phyloP scores from a whole-genome alignment of 2,797 vertebrate species.

The Rhinoraja longicauda region DNA sequence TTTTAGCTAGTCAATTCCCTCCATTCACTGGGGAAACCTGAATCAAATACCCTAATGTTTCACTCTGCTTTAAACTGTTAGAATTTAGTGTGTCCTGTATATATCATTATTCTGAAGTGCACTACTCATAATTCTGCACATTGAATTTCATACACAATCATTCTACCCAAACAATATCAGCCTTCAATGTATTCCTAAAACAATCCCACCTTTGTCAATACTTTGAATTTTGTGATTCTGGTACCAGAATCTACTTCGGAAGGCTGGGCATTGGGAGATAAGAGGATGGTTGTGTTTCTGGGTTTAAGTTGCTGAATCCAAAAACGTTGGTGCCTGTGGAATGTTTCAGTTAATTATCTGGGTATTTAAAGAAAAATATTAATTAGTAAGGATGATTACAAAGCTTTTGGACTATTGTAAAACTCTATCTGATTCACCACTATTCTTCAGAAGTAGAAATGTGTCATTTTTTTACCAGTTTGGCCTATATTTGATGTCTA shows the following conservation, averaged over 20 bases:
- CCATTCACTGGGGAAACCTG: background rate
- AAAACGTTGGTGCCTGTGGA: too few species aligned
- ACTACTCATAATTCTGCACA: background rate
- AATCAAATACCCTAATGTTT: background rate
- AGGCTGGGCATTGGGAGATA: background rate
- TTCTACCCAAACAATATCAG: background rate
- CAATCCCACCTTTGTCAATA: background rate
- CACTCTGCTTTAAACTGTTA: background rate
- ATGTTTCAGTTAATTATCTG: too few species aligned
- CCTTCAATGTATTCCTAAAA: background rate
- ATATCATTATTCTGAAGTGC: background rate
- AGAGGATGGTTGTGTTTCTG: too few species aligned
- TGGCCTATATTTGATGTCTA: too few species aligned
- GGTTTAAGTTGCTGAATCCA: too few species aligned
- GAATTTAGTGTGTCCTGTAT: background rate
- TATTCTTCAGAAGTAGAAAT: too few species aligned
- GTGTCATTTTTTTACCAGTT: too few species aligned
- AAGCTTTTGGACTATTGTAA: too few species aligned
- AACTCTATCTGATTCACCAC: too few species aligned
- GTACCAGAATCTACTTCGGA: background rate
- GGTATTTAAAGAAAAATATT: too few species aligned
- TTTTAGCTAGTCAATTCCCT: background rate
- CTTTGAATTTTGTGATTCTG: background rate
- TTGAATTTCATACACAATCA: background rate
- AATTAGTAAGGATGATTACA: too few species aligned